Base-by-base conservation (phyloP, 37 sponge, comb jelly and placozoan species). In the Mnemiopsis leidyi region DNA sequence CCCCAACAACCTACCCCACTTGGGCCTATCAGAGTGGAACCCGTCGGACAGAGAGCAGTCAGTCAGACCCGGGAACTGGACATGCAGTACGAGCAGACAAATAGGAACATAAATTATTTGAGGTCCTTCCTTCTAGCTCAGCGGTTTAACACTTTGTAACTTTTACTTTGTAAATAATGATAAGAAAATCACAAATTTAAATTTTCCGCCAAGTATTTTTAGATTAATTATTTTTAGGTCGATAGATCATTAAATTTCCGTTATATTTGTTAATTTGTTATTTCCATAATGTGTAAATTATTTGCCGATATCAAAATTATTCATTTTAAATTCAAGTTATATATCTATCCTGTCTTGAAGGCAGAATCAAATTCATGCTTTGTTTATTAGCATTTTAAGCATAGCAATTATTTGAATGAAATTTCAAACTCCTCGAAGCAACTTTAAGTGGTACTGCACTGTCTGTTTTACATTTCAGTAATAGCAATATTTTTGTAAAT, bases 1-100 rank as follows among this genome's bases (percentile, higher is more conserved):
- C n/a, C n/a, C n/a, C n/a, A n/a, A n/a, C n/a, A n/a, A n/a, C n/a
- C n/a, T n/a, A n/a, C n/a, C n/a, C n/a, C n/a, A n/a, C n/a, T n/a
- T n/a, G n/a, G n/a, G n/a, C n/a, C n/a, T n/a, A n/a, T n/a, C n/a
- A n/a, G n/a, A n/a, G n/a, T n/a, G n/a, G n/a, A n/a, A n/a, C n/a
- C n/a, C n/a, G n/a, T n/a, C n/a, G n/a, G n/a, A n/a, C n/a, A n/a
- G n/a, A n/a, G n/a, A n/a, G n/a, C n/a, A n/a, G n/a, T n/a, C n/a
- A n/a, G n/a, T 13, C 61, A 48, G 34, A 77, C 9, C 1, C 79
- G 18, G 5, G 79, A 28, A 7, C 36, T 77, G 20, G 32, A 77
- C 32, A 77, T 77, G 79, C 79, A 77, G 79, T 77, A 31, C 36
- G 79, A 77, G 36, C 79, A 77, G 32, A 77, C 79, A 1, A 77